These are phyloP conservation scores for Orientallactaga sibirica DNA, from an alignment of 2,797 vertebrate species.

Conservation along the genomic window DNA sequence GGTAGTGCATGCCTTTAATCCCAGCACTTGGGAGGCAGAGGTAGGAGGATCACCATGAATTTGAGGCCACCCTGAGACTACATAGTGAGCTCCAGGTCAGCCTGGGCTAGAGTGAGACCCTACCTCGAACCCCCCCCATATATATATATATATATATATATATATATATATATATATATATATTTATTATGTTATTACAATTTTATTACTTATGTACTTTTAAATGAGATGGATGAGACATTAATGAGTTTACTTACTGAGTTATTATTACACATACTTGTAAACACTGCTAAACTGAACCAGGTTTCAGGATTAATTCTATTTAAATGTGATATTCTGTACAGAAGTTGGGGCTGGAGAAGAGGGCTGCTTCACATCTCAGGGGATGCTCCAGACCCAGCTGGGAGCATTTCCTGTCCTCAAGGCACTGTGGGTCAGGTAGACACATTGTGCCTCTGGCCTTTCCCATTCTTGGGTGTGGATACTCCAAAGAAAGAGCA, in stretches of 20 bases:
- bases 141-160: too few species aligned
- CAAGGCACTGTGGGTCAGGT: too few species aligned
- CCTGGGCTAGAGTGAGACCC: too few species aligned
- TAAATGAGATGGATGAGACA: background rate
- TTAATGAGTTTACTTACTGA: background rate
- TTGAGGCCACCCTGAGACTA: too few species aligned
- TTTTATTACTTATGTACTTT: background rate
- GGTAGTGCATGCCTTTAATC: too few species aligned
- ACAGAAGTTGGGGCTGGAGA: background rate
- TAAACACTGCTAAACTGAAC: background rate
- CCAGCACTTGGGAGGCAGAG: too few species aligned
- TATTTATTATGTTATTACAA: background rate
- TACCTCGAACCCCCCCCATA: too few species aligned
- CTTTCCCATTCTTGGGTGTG: background rate
- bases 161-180: too few species aligned
- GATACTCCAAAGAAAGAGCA: background rate
- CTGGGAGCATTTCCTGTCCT: background rate
- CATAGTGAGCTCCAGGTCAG: too few species aligned
- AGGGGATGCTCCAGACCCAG: background rate
- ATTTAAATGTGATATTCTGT: background rate
- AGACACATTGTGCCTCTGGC: background rate
- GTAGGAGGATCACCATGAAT: too few species aligned
- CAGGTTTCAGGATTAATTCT: background rate
- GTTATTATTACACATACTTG: background rate
- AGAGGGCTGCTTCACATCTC: background rate